Evolutionary conservation across 2,797 vertebrate genomes (phyloP), one percentile per base, ranked within the genome.

Genomic region (Luscinia luscinia): DNA sequence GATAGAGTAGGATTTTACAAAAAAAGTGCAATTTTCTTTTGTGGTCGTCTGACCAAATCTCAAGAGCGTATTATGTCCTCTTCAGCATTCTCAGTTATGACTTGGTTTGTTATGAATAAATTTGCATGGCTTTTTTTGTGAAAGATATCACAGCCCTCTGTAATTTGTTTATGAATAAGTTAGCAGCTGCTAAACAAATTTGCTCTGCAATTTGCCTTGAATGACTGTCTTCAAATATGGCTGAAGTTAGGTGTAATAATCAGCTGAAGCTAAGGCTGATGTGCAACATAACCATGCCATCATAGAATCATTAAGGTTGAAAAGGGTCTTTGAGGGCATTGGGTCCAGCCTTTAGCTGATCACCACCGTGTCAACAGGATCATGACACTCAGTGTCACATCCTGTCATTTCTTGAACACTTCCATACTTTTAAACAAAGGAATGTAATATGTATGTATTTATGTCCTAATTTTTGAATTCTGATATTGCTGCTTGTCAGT

Each of bases 291-390:
- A 34, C 24, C 57, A 40, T 4, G 4, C 22, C 68, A 11, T 52
- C 38, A 28, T 4, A 52, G 46, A 46, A 54, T 46, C n/a, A 14
- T 61, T 61, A 52, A 14, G 15, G 19, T 27, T 76, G 28, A 40
- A 76, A 52, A 68, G 59, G 46, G 20, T 12, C 38, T 38, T n/a
- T 6, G 19, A 28, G 28, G 23, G 51, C n/a, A 9, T 13, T 2
- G 22, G 38, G 15, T 76, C 46, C 54, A 76, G 54, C 72, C 23
- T 68, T 61, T 28, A 52, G 62, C 38, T 61, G 54, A 14, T 85
- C 28, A 16, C 15, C 23, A 20, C 46, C 0, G 0, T 45, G n/a
- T n/a, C 40, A 45, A 6, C 0, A 3, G 38, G 14, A 23, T 28
- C 22, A 19, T 58, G 32, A 36, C 45, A 18, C 30, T 69, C 9